Percentiles rank a stretch among this genome's conserved stretches.
Evolutionary conservation across 2,888 invertebrate species (phyloP).

Genomic region (Choristoneura rosaceana): DNA sequence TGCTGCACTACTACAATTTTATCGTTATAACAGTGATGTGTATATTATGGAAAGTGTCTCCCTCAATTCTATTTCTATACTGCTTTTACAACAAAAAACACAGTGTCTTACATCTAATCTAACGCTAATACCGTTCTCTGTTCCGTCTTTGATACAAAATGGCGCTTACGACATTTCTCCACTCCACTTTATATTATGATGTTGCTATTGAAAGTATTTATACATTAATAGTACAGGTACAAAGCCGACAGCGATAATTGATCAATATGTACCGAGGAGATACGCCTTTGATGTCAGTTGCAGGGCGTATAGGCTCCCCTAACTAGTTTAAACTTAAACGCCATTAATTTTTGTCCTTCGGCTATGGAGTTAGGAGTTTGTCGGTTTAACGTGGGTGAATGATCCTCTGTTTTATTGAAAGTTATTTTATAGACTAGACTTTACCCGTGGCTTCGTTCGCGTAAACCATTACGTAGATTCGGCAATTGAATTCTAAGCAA

Average conservation of each 20-base stretch:
- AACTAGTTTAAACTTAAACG: constrained; percentile 3
- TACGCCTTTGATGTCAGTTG: constrained; percentile 42
- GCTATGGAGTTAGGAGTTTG: neutral
- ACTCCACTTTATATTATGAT: neutral
- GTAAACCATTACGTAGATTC: no score
- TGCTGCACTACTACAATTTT: no score
- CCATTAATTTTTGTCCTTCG: neutral
- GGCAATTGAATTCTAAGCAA: no score
- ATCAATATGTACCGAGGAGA: constrained; percentile 46
- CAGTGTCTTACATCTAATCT: no score
- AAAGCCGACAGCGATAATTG: constrained; percentile 44
- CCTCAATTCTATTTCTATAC: no score
- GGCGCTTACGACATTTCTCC: neutral
- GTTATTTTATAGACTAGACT: no score
- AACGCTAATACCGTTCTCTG: no score
- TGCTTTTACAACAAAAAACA: no score
- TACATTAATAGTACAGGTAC: neutral
- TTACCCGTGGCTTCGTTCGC: no score
- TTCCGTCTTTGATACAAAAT: no score
- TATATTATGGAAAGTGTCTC: no score
- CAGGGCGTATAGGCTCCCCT: constrained; percentile 15
- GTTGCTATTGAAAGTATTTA: neutral
- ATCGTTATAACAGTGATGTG: no score
- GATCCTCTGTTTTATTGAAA: neutral
- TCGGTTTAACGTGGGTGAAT: neutral